These are phyloP conservation scores for Rhagium mordax DNA, from an alignment of 2,888 invertebrate species.

Conservation along the genomic window DNA sequence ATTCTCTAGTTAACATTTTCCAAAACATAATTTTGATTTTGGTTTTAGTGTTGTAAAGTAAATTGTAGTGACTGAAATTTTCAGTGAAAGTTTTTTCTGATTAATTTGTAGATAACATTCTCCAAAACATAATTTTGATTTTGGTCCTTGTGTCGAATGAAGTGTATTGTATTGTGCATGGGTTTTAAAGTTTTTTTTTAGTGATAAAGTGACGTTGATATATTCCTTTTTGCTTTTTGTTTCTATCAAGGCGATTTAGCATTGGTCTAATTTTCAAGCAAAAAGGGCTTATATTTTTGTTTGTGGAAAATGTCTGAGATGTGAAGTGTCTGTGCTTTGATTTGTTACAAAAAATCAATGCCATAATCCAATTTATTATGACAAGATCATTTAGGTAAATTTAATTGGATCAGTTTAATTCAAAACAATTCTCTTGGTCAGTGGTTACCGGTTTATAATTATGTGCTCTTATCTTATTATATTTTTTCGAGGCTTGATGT, in stretches of 20 bases:
- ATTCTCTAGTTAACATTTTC: not conserved
- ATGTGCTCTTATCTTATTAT: too few species aligned
- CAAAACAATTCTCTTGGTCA: too few species aligned
- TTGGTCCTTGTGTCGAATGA: not conserved
- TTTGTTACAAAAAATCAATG: not conserved
- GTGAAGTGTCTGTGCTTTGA: not conserved
- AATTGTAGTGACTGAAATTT: not conserved
- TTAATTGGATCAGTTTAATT: too few species aligned
- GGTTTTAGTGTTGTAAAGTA: not conserved
- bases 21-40: slow-evolving; percentile 31
- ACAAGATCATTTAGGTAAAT: too few species aligned
- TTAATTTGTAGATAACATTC: not conserved
- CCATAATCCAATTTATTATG: not conserved
- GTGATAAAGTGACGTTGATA: not conserved
- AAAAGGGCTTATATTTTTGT: not conserved
- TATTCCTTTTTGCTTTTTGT: not conserved
- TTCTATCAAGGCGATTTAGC: not conserved
- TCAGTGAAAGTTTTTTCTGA: not conserved
- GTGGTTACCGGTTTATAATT: too few species aligned
- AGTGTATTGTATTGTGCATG: not conserved
- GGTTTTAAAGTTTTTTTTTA: not conserved
- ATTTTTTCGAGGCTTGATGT: too few species aligned
- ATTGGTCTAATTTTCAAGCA: not conserved
- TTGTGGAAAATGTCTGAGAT: not conserved
- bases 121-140: slow-evolving; percentile 30